A percentile compares a stretch with the other conserved stretches of the same genome.
Conservation (phyloP, 1,140 invertebrate species). For the Pygmarrhopalites habei region DNA sequence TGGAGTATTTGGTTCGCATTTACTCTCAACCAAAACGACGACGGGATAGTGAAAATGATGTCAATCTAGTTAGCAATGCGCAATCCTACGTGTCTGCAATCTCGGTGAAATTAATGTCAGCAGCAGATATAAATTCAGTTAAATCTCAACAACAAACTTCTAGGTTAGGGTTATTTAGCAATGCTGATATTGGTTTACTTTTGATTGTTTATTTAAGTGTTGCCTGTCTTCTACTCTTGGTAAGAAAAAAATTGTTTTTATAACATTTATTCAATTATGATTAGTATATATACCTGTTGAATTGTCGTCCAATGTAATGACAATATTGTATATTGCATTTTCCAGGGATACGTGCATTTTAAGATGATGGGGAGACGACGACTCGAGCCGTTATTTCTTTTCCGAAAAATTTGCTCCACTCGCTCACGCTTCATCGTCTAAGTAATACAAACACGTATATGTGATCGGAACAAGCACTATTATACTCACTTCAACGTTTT, state of each 20-base stretch:
- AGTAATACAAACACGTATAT: too few relatives aligned
- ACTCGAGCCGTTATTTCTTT: constrained; percentile 14
- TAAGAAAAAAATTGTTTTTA: not conserved
- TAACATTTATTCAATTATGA: not conserved
- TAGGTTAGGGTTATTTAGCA: constrained; percentile 21
- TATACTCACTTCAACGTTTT: too few relatives aligned
- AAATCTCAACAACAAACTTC: not conserved
- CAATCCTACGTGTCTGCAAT: too few relatives aligned
- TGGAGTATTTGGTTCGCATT: constrained; percentile 65
- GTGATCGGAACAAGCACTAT: too few relatives aligned
- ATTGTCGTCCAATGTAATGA: not conserved
- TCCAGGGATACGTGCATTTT: constrained; percentile 31
- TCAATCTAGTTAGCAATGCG: too few relatives aligned
- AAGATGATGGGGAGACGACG: constrained; percentile 16
- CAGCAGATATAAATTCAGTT: not conserved
- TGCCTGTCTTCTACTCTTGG: constrained; percentile 16
- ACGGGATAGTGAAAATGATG: too few relatives aligned
- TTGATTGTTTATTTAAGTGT: constrained; percentile 34
- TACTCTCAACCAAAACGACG: constrained; percentile 49
- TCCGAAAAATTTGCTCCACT: constrained; percentile 18
- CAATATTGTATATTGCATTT: not conserved
- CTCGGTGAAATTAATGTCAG: not conserved
- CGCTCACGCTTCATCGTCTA: too few relatives aligned
- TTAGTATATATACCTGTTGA: not conserved
- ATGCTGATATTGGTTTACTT: constrained; percentile 30